Percentiles rank a stretch among this genome's conserved stretches.
Evolutionary conservation across 2,888 invertebrate genomes (phyloP).

Genomic region (Melolontha melolontha): DNA sequence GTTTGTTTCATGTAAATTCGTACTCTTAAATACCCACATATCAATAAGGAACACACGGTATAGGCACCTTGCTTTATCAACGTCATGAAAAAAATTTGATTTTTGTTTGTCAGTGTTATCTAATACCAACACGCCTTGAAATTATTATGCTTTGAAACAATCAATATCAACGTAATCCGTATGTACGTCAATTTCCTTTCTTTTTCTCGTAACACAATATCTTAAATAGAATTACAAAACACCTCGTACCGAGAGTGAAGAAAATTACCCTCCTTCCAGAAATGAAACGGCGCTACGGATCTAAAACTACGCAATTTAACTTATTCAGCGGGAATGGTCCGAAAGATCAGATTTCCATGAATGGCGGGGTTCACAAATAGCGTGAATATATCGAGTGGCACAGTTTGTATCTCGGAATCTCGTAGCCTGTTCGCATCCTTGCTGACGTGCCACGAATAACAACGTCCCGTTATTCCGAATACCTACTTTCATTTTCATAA

Average conservation of each 20-base stretch:
- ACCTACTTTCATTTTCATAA: conserved; percentile 62
- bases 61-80: no score
- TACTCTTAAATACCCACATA: no score
- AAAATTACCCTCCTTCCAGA: conserved; percentile 20
- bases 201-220: conserved; percentile 10
- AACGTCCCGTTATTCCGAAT: conserved; percentile 55
- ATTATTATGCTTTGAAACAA: no score
- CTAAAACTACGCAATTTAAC: conserved; percentile 54
- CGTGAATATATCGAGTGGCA: conserved; percentile 58
- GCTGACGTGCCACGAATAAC: conserved; percentile 60
- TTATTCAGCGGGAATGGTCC: conserved; percentile 57
- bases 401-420: conserved; percentile 54
- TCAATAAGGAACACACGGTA: no score
- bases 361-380: conserved; percentile 56
- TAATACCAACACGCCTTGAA: no score
- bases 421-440: conserved; percentile 51
- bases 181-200: background rate
- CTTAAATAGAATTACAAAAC: conserved; percentile 26
- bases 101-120: no score
- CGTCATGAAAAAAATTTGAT: no score
- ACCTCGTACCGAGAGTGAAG: conserved; percentile 23
- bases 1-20: no score
- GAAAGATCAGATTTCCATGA: conserved; percentile 58
- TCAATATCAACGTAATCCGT: no score
- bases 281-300: conserved; percentile 33